Conservation (phyloP, 2,888 invertebrate species). For the Scrobipalpa costella region DNA sequence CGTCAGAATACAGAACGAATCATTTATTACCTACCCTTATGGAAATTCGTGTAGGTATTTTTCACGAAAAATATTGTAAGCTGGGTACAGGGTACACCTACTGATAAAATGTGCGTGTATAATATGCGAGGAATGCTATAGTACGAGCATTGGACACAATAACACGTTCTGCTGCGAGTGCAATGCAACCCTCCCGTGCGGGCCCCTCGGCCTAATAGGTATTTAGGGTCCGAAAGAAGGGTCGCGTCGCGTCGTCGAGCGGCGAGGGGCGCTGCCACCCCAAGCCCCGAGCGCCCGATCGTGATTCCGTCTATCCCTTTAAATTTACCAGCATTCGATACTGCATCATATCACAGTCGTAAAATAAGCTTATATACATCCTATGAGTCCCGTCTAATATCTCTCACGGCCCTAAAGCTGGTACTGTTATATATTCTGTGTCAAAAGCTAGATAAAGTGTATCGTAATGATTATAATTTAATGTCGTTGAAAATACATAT, state of each 20-base stretch:
- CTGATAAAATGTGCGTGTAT: background rate
- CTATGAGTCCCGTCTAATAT: too few relatives aligned
- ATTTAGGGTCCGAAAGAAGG: conserved; percentile 36
- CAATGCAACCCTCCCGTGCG: conserved; percentile 34
- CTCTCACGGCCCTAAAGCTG: too few relatives aligned
- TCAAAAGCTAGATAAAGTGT: too few relatives aligned
- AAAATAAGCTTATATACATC: too few relatives aligned
- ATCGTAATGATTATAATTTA: too few relatives aligned
- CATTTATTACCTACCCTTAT: background rate
- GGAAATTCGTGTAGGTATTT: too few relatives aligned
- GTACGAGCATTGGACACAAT: conserved; percentile 29
- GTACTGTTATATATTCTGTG: too few relatives aligned
- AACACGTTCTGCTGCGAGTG: conserved; percentile 31
- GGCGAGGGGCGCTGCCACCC: conserved; percentile 22
- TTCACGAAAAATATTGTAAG: background rate
- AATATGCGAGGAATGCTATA: background rate
- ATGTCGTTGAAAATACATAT: too few relatives aligned
- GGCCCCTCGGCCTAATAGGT: conserved; percentile 35
- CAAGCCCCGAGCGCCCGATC: background rate
- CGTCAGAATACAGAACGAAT: background rate
- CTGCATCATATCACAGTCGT: background rate
- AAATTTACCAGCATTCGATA: conserved; percentile 6
- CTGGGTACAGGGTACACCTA: background rate
- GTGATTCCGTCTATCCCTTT: conserved; percentile 9
- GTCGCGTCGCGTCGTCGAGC: conserved; percentile 27